phyloP scores from a whole-genome alignment of 2,888 invertebrate genomes.

The Latrodectus hesperus region DNA sequence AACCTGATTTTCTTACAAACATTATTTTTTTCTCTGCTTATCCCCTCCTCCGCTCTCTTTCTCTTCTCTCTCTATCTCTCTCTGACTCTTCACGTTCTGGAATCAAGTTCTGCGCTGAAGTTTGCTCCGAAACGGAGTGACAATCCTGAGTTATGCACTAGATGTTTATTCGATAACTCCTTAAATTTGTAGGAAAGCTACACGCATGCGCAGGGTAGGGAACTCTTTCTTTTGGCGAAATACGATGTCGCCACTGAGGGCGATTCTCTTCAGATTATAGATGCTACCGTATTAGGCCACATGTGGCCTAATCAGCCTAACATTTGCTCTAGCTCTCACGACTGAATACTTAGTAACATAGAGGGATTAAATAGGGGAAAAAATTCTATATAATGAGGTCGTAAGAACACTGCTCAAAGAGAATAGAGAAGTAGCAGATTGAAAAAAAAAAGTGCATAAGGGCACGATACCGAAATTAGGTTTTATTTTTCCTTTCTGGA shows the following conservation, averaged over 20 bases:
- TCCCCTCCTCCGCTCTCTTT: constrained; percentile 11
- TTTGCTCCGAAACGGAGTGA: constrained; percentile 27
- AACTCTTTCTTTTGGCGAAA: constrained; percentile 44
- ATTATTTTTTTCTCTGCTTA: neutral
- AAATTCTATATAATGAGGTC: no score
- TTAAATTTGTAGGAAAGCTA: constrained; percentile 26
- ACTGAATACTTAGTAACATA: no score
- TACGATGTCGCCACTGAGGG: constrained; percentile 4
- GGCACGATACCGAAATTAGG: no score
- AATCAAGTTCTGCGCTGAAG: constrained; percentile 3
- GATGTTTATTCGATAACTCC: constrained; percentile 62
- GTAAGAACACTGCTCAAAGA: neutral
- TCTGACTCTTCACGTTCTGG: neutral
- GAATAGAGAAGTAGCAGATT: neutral
- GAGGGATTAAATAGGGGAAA: no score
- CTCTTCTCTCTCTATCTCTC: neutral
- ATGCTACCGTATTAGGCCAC: no score
- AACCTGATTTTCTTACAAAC: neutral
- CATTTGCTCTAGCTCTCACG: no score
- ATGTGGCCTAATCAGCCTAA: no score
- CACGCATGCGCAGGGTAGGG: constrained; percentile 39
- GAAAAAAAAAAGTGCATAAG: neutral
- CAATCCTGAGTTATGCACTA: constrained; percentile 40
- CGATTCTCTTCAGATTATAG: constrained; percentile 3
- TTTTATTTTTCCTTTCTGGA: no score